A percentile compares a stretch with the other conserved stretches of the same genome.
Conservation (phyloP, 1,140 invertebrate genomes). For the Heliconius himera region DNA sequence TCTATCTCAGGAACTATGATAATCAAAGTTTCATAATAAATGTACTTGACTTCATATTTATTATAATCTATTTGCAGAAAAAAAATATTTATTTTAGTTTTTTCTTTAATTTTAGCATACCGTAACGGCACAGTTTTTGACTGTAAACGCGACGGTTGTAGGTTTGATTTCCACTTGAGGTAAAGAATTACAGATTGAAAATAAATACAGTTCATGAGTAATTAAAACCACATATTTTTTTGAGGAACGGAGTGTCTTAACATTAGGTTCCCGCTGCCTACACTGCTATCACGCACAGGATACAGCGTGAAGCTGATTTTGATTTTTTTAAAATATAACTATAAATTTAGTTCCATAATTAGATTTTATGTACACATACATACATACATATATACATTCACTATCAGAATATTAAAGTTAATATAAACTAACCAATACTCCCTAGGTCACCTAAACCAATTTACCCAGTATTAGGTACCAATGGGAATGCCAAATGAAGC, state of each 20-base stretch:
- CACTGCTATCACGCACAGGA: too few species aligned
- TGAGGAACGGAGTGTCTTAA: too few species aligned
- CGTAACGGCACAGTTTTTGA: too few species aligned
- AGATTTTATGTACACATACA: not conserved
- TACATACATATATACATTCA: not conserved
- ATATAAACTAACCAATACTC: not conserved
- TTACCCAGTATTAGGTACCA: not conserved
- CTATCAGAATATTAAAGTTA: constrained; percentile 4
- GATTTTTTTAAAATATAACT: too few species aligned
- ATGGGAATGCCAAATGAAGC: constrained; percentile 3
- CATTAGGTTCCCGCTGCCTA: too few species aligned
- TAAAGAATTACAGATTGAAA: not conserved
- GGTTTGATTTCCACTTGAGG: not conserved
- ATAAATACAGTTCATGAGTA: too few species aligned
- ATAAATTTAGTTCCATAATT: not conserved
- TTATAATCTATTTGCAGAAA: not conserved
- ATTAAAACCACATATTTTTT: too few species aligned
- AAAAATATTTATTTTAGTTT: not conserved
- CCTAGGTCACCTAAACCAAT: constrained; percentile 1
- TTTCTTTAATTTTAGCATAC: too few species aligned
- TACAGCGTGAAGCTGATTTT: too few species aligned
- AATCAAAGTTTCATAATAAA: constrained; percentile 1
- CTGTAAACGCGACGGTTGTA: not conserved
- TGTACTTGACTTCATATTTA: not conserved
- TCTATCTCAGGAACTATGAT: not conserved